A percentile compares a stretch with the other conserved stretches of the same genome.
These are phyloP conservation scores for Leptura quadrifasciata DNA, from an alignment of 2,888 invertebrate genomes.

Conservation along the genomic window DNA sequence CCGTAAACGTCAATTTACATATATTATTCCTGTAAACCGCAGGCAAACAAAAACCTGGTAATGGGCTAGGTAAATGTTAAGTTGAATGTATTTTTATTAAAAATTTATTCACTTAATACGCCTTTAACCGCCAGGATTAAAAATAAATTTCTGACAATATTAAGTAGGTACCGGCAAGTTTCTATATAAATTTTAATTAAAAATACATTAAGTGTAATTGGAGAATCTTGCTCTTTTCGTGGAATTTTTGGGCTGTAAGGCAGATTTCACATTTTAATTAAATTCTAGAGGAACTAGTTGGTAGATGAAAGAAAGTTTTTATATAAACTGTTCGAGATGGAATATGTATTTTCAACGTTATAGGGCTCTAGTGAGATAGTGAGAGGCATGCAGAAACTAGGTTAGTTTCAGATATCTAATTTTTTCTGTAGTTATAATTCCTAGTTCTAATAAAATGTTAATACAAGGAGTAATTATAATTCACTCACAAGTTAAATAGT, in stretches of 20 bases:
- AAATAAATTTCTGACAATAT: neutral
- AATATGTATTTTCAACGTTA: neutral
- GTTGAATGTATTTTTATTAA: constrained; percentile 7
- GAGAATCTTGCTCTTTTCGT: neutral
- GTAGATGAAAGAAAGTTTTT: constrained; percentile 6
- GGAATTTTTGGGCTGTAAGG: constrained; percentile 5
- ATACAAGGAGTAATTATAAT: no score
- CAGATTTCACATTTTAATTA: neutral
- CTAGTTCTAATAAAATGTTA: no score
- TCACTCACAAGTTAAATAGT: no score
- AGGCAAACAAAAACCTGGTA: neutral
- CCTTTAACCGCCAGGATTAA: neutral
- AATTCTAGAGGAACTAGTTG: constrained; percentile 1
- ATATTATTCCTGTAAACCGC: neutral
- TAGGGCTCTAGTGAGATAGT: no score
- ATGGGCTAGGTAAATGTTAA: neutral
- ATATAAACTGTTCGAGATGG: neutral
- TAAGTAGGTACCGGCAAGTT: neutral
- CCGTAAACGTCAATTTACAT: neutral
- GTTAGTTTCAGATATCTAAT: no score
- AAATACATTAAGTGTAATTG: neutral
- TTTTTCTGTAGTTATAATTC: no score
- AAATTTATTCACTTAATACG: neutral
- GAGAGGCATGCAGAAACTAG: no score
- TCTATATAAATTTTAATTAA: constrained; percentile 7